Evolutionary conservation across 2,888 invertebrate genomes (phyloP).

Genomic region (Ecdyonurus torrentis): DNA sequence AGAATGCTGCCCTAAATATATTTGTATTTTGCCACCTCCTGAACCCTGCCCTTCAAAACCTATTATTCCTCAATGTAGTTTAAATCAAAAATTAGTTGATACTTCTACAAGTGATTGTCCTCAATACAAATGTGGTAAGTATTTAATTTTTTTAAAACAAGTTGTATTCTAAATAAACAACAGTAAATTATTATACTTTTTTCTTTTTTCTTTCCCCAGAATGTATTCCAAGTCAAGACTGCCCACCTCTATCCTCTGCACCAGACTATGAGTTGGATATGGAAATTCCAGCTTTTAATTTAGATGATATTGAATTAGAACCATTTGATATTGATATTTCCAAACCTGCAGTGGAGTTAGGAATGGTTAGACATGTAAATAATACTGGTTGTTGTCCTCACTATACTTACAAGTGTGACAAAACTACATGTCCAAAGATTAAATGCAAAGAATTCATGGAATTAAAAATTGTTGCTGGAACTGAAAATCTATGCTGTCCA

Average conservation of each 20-base stretch:
- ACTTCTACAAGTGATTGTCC: constrained; percentile 47
- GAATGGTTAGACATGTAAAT: constrained; percentile 40
- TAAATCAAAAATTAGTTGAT: constrained; percentile 50
- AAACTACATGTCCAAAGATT: constrained; percentile 23
- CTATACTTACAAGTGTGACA: constrained; percentile 16
- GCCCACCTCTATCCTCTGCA: constrained; percentile 32
- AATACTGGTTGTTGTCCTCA: constrained; percentile 56
- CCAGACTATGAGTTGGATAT: not conserved
- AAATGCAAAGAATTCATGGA: constrained; percentile 40
- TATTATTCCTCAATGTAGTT: constrained; percentile 38
- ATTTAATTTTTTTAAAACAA: not conserved
- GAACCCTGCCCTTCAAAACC: not conserved
- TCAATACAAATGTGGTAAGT: constrained; percentile 53
- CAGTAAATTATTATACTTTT: not conserved
- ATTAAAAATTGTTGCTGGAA: constrained; percentile 8
- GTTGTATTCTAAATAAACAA: constrained; percentile 1
- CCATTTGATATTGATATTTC: constrained; percentile 1
- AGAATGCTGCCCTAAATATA: constrained; percentile 52
- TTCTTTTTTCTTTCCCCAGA: constrained; percentile 30
- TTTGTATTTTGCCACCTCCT: constrained; percentile 27
- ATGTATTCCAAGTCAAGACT: constrained; percentile 55
- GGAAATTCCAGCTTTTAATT: not conserved
- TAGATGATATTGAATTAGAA: not conserved
- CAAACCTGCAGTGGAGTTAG: constrained; percentile 32
- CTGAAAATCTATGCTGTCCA: constrained; percentile 41